These are phyloP conservation scores for Mus minutoides DNA, from an alignment of 2,797 vertebrate genomes.

Conservation along the genomic window DNA sequence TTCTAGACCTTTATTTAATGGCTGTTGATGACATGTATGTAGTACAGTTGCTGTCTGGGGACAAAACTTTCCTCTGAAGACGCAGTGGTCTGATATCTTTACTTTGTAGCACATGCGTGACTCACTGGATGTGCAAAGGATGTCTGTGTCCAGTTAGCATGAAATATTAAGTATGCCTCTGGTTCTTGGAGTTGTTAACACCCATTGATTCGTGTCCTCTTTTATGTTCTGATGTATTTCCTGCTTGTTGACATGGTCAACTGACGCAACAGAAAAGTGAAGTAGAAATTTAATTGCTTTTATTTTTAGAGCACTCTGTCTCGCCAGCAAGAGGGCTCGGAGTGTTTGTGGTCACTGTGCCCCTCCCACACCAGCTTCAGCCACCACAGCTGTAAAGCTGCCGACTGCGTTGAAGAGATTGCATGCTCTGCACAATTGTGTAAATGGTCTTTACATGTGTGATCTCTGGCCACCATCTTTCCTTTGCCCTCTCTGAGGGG, in stretches of 20 bases:
- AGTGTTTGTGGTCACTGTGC: rapidly evolving
- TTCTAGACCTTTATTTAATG: background rate
- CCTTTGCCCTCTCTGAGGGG: background rate
- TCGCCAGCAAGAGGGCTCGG: background rate
- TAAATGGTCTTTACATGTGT: rapidly evolving
- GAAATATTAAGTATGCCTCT: background rate
- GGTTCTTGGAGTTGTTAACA: background rate
- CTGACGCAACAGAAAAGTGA: background rate
- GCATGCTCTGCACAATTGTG: rapidly evolving
- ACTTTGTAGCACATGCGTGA: rapidly evolving
- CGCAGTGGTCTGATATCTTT: background rate
- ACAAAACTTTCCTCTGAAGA: background rate
- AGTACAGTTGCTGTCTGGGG: background rate
- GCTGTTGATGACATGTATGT: background rate
- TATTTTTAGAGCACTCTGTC: background rate
- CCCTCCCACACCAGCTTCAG: rapidly evolving
- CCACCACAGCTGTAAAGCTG: rapidly evolving
- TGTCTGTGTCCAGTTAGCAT: background rate
- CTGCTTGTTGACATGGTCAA: background rate
- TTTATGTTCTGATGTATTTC: background rate
- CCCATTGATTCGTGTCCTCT: background rate
- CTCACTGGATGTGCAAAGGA: background rate
- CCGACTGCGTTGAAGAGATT: background rate
- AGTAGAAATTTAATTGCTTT: background rate
- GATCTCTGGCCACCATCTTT: background rate